These are phyloP conservation scores for Crocallis elinguaria DNA, from an alignment of 2,888 invertebrate genomes.

Conservation along the genomic window DNA sequence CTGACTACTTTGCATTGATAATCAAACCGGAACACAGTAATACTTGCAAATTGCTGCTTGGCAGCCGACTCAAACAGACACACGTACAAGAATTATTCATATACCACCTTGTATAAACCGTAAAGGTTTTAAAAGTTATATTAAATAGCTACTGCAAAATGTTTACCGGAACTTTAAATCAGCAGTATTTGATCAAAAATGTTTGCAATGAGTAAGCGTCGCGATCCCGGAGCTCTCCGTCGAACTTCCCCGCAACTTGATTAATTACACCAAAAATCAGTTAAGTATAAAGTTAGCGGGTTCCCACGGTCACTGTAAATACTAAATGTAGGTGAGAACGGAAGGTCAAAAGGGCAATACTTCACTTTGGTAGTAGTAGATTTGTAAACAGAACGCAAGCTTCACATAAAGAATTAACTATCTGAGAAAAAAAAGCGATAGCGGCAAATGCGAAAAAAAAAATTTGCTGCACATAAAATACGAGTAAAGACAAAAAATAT, in stretches of 20 bases:
- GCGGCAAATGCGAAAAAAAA: too few relatives aligned
- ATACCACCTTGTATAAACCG: too few relatives aligned
- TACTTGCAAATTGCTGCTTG: too few relatives aligned
- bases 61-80: too few relatives aligned
- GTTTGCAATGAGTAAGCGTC: background rate
- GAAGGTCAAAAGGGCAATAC: constrained; percentile 14
- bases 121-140: too few relatives aligned
- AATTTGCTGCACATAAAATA: too few relatives aligned
- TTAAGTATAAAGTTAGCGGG: constrained; percentile 11
- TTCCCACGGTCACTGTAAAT: constrained; percentile 14
- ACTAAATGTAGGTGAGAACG: constrained; percentile 8
- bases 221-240: constrained; percentile 1
- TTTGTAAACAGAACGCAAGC: background rate
- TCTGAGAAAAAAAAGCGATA: background rate
- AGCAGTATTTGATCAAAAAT: background rate
- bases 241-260: constrained; percentile 9
- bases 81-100: too few relatives aligned
- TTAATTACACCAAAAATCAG: constrained; percentile 21
- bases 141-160: background rate
- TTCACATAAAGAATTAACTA: background rate
- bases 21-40: too few relatives aligned
- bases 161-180: background rate
- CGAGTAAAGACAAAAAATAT: too few relatives aligned
- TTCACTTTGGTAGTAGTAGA: background rate
- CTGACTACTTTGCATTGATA: too few relatives aligned